phyloP scores from a whole-genome alignment of 1,140 invertebrate genomes.

The Geopemphigus sp. region DNA sequence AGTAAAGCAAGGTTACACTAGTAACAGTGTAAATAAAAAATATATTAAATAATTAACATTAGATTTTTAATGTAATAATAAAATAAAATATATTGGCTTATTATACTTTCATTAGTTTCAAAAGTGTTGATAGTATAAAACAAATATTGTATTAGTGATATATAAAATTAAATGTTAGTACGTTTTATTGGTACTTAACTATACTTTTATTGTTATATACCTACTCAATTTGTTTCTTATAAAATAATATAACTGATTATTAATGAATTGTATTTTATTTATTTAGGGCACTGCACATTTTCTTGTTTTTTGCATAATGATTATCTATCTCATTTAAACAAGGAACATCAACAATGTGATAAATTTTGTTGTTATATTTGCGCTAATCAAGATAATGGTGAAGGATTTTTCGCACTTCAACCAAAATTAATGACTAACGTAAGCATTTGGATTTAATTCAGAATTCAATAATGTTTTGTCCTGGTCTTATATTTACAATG shows the following conservation, averaged over 20 bases:
- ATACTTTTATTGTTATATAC: too few relatives aligned
- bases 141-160: too few relatives aligned
- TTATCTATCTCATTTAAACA: background rate
- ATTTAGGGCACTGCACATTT: conserved; percentile 10
- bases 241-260: background rate
- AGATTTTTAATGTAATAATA: too few relatives aligned
- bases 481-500: background rate
- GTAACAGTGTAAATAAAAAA: too few relatives aligned
- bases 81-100: too few relatives aligned
- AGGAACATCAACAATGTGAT: conserved; percentile 30
- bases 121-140: too few relatives aligned
- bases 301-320: conserved; percentile 8
- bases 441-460: background rate
- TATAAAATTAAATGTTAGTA: too few relatives aligned
- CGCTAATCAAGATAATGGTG: conserved; percentile 1
- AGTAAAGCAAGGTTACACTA: too few relatives aligned
- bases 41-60: too few relatives aligned
- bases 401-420: conserved; percentile 1
- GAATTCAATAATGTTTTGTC: background rate
- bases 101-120: too few relatives aligned
- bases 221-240: background rate
- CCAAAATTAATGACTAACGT: conserved; percentile 18
- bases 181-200: too few relatives aligned
- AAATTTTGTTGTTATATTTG: conserved; percentile 40
- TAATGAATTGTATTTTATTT: background rate